phyloP scores from a whole-genome alignment of 1,140 invertebrate genomes.

The Bombus turneri region DNA sequence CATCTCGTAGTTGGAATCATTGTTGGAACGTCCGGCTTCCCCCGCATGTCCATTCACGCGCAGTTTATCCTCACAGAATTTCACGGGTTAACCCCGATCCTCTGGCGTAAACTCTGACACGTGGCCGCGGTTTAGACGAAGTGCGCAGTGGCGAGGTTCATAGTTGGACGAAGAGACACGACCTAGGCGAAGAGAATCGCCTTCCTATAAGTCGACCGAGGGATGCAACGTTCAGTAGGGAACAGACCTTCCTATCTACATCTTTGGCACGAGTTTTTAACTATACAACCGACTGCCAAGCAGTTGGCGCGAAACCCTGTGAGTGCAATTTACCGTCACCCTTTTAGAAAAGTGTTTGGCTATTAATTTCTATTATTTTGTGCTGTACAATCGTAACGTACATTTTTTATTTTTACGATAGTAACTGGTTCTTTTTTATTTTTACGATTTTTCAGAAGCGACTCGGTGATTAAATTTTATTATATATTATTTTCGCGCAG shows the following conservation, averaged over 20 bases:
- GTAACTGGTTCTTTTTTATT: no score
- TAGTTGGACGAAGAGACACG: neutral
- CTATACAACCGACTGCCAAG: conserved; percentile 55
- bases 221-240: conserved; percentile 65
- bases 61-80: neutral
- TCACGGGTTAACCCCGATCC: neutral
- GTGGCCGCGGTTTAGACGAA: neutral
- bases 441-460: no score
- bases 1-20: neutral
- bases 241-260: conserved; percentile 65
- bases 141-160: conserved; percentile 41
- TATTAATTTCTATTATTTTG: neutral
- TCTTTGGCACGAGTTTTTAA: conserved; percentile 74
- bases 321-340: conserved; percentile 12
- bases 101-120: neutral
- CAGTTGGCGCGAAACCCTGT: conserved; percentile 48
- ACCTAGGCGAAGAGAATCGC: conserved; percentile 16
- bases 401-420: no score
- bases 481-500: no score
- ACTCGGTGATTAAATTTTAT: no score
- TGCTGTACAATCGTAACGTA: no score
- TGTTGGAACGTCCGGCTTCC: neutral
- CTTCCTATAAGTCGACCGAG: conserved; percentile 20
- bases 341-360: neutral
- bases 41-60: neutral